Evolutionary conservation across 53 echinoderm and acorn worm species (phyloP).

Genomic region (Pentamera pediparva): DNA sequence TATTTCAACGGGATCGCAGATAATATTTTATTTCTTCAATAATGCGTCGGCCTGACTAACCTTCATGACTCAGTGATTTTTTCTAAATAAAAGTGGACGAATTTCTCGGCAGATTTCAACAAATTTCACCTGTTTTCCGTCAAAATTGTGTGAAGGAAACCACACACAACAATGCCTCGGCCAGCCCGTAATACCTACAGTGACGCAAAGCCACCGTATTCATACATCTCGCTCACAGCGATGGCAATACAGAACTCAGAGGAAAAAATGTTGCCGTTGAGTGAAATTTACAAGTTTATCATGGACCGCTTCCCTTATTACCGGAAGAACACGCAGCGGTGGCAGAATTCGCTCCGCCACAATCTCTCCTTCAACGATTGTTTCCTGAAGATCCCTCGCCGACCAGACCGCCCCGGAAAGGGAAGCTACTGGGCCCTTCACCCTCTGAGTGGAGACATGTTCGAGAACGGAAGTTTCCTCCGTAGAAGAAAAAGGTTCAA

Average conservation of each 20-base stretch:
- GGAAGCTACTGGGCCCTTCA: constrained; percentile 99
- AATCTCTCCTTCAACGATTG: constrained; percentile 98
- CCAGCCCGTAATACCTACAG: constrained; percentile 97
- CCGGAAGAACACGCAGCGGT: constrained; percentile 94
- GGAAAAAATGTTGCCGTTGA: constrained; percentile 96
- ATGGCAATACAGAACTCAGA: constrained; percentile 97
- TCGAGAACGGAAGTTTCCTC: constrained; percentile 98
- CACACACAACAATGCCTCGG: constrained; percentile 71
- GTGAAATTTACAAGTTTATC: constrained; percentile 99
- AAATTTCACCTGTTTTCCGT: not conserved
- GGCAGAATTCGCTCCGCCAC: constrained; percentile 97
- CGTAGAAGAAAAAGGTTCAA: constrained; percentile 94
- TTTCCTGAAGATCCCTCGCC: constrained; percentile 95
- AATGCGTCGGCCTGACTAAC: not conserved
- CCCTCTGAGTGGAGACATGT: constrained; percentile 94
- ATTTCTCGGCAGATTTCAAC: too few relatives aligned
- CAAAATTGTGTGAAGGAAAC: not conserved
- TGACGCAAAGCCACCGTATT: constrained; percentile 98
- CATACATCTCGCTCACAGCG: constrained; percentile 95
- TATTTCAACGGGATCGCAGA: not conserved
- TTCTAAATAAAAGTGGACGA: too few relatives aligned
- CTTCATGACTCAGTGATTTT: too few relatives aligned
- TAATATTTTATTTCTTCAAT: not conserved
- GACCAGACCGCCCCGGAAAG: constrained; percentile 97
- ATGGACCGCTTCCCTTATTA: constrained; percentile 99